Conservation (phyloP, 1,140 invertebrate genomes). For the Oscheius sp. region DNA sequence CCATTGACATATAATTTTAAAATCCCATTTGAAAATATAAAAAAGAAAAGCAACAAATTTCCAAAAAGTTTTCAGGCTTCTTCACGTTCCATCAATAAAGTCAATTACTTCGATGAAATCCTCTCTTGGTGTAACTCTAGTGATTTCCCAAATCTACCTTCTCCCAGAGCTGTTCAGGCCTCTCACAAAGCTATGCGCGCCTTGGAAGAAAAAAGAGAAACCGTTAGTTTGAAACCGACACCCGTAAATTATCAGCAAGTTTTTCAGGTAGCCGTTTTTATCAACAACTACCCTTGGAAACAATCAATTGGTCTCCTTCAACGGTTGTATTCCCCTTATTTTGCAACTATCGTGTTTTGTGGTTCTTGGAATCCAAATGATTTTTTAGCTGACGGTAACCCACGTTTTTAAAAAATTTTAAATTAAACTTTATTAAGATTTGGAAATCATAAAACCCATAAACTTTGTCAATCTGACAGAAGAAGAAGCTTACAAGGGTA, state of each 20-base stretch:
- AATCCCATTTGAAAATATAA: too few relatives aligned
- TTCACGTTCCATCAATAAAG: too few relatives aligned
- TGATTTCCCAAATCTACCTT: not conserved
- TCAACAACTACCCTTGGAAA: conserved; percentile 3
- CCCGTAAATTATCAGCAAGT: not conserved
- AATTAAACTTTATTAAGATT: not conserved
- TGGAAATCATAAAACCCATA: not conserved
- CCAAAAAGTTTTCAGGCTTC: too few relatives aligned
- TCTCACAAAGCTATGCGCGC: not conserved
- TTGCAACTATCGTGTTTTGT: not conserved
- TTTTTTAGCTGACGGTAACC: not conserved
- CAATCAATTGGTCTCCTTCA: conserved; percentile 3
- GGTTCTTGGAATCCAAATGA: not conserved
- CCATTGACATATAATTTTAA: too few relatives aligned
- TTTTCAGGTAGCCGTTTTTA: not conserved
- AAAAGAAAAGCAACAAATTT: too few relatives aligned
- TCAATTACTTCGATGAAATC: too few relatives aligned
- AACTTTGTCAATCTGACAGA: not conserved
- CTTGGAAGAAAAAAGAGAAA: not conserved
- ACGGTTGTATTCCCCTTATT: conserved; percentile 2
- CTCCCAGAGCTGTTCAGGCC: not conserved
- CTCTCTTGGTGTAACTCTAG: too few relatives aligned
- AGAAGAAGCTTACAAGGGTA: not conserved
- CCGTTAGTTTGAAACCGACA: not conserved
- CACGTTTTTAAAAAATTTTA: not conserved